Conservation (phyloP, 2,113 vertebrate species). For the Alethe diademata region DNA sequence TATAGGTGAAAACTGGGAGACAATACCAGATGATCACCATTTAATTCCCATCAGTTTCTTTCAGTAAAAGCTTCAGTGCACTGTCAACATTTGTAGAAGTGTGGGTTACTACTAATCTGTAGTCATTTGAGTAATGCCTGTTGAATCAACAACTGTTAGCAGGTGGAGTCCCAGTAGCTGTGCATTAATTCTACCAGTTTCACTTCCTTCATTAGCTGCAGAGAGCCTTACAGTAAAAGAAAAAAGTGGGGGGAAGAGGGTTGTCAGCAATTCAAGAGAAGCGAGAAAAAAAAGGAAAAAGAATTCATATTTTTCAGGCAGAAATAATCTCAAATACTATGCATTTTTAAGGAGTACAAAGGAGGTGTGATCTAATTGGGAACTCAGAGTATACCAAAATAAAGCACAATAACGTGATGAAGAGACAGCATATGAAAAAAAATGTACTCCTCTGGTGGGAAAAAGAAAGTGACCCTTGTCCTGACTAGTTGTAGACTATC, state of each 20-base stretch:
- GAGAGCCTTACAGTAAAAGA: neutral
- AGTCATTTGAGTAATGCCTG: neutral
- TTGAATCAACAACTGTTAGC: neutral
- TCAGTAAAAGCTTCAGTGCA: neutral
- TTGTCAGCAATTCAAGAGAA: neutral
- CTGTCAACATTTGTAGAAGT: neutral
- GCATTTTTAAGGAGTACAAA: neutral
- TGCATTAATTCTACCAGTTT: neutral
- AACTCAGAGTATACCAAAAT: neutral
- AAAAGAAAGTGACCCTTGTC: neutral
- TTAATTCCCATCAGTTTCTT: neutral
- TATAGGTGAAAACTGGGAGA: neutral
- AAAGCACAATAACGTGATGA: neutral
- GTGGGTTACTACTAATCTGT: neutral
- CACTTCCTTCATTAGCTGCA: neutral
- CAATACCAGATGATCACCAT: neutral
- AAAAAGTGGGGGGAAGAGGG: fast-evolving
- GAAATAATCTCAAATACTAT: neutral
- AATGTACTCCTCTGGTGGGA: neutral
- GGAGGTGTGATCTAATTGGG: neutral
- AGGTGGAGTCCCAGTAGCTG: neutral
- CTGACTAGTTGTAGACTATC: neutral
- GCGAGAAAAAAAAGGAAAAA: fast-evolving
- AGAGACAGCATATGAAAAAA: neutral
- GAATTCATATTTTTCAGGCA: neutral